phyloP scores from a whole-genome alignment of 2,113 vertebrate genomes.

The Dicrurus megarhynchus region DNA sequence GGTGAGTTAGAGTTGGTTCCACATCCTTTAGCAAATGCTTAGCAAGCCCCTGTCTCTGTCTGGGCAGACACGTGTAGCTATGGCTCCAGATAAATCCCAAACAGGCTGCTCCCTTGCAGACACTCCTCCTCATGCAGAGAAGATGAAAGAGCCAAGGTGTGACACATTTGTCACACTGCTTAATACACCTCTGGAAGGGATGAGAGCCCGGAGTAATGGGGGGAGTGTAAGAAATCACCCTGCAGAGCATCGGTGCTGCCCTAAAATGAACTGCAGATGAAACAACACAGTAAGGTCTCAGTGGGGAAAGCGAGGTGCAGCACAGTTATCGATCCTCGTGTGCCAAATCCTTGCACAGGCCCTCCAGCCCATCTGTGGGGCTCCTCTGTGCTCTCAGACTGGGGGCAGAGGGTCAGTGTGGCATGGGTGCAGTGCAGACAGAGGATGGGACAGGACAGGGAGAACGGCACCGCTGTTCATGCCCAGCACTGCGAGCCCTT shows the following conservation, averaged over 20 bases:
- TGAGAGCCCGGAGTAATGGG: neutral
- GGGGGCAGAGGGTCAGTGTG: neutral
- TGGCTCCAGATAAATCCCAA: neutral
- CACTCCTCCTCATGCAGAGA: neutral
- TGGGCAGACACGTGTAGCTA: neutral
- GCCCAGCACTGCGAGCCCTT: neutral
- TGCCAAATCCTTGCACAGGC: neutral
- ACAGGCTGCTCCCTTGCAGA: neutral
- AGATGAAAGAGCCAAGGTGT: neutral
- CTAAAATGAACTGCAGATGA: neutral
- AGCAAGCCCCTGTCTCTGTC: neutral
- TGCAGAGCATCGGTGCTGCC: neutral
- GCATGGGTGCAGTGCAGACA: neutral
- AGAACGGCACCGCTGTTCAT: neutral
- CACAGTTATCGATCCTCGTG: accelerated
- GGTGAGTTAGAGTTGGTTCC: neutral
- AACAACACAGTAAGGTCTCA: neutral
- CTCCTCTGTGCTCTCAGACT: neutral
- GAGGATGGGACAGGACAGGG: neutral
- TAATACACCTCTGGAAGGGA: neutral
- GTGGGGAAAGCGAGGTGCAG: neutral
- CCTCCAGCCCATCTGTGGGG: neutral
- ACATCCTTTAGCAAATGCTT: neutral
- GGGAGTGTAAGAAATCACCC: neutral
- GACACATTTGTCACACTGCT: neutral